Base-by-base conservation (phyloP, 2,797 vertebrate species). In the Botia kubotai region DNA sequence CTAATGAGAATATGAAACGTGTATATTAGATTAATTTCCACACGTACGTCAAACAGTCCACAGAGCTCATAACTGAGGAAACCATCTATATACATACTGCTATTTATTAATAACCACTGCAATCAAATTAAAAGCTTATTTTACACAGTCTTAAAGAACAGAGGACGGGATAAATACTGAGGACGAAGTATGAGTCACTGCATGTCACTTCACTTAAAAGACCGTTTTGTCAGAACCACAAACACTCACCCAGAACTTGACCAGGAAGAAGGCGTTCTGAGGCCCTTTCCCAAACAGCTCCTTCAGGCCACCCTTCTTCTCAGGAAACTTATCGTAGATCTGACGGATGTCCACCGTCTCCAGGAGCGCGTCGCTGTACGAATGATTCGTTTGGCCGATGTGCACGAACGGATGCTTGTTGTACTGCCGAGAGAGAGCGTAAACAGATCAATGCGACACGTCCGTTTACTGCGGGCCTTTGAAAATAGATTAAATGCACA, bases 391-490 rank as follows among this genome's bases (percentile, higher is more conserved):
- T 74, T 99, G 97, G 86, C 95, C 94, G 36, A 99, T 97, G 94
- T 98, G 96, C 88, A 99, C 98, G 83, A 99, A 99, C 92, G 98
- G 95, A 93, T 99, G 98, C 91, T 99, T 99, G 91, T 98, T 98
- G 95, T 98, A 98, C 97, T 98, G 88, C 13, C 11, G 17, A 80
- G 66, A 84, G 21, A 80, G 52, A 52, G n/a, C 23, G 14, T 12
- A 12, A 52, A 72, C 26, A 80, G 26, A 67, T 57, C 43, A 17
- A 21, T 14, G 29, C 23, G 8, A 29, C 39, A 29, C 11, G 21
- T 57, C 11, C 21, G 16, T 26, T 33, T 36, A 21, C 13, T 16
- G 21, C 21, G 6, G 60, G 23, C 62, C 16, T 16, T 63, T 33
- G 60, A 36, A 65, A 65, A 36, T n/a, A 14, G 29, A 62, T 62